Conservation (phyloP, 1,140 invertebrate genomes). For the Contarinia nasturtii region DNA sequence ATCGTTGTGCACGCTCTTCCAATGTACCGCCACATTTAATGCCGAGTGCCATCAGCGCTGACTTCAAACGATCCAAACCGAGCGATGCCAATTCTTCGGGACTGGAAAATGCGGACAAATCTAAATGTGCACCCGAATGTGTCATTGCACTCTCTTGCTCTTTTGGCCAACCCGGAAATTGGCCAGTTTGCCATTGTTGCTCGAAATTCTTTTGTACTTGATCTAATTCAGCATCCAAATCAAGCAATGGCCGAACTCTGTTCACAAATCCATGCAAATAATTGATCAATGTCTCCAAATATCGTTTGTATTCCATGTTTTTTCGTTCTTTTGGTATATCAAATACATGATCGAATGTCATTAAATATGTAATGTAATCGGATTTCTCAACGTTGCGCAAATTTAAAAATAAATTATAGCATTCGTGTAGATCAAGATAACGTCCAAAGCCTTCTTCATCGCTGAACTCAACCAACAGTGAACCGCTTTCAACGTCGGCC, state of each 20-base stretch:
- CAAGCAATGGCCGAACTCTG: conserved; percentile 79
- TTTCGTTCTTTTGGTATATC: conserved; percentile 91
- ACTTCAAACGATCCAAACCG: conserved; percentile 92
- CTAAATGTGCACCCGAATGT: conserved; percentile 85
- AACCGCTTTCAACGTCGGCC: conserved; percentile 22
- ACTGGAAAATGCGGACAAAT: conserved; percentile 91
- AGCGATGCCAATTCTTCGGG: conserved; percentile 93
- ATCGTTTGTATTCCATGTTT: conserved; percentile 80
- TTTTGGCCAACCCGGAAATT: conserved; percentile 93
- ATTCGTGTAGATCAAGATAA: conserved; percentile 95
- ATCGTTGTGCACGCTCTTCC: conserved; percentile 86
- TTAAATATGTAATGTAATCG: conserved; percentile 91
- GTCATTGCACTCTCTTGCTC: conserved; percentile 83
- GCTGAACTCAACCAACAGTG: conserved; percentile 79
- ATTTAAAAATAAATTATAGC: conserved; percentile 91
- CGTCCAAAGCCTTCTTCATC: conserved; percentile 99
- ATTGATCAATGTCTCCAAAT: conserved; percentile 64
- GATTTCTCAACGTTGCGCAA: conserved; percentile 93
- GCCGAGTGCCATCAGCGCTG: conserved; percentile 89
- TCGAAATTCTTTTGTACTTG: conserved; percentile 67
- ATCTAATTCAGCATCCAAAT: conserved; percentile 63
- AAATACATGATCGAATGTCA: conserved; percentile 87
- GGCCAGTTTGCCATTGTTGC: conserved; percentile 70
- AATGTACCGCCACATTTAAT: conserved; percentile 97
- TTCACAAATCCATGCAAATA: conserved; percentile 61